Conservation (phyloP, 2,888 invertebrate species). For the Xylota segnis region DNA sequence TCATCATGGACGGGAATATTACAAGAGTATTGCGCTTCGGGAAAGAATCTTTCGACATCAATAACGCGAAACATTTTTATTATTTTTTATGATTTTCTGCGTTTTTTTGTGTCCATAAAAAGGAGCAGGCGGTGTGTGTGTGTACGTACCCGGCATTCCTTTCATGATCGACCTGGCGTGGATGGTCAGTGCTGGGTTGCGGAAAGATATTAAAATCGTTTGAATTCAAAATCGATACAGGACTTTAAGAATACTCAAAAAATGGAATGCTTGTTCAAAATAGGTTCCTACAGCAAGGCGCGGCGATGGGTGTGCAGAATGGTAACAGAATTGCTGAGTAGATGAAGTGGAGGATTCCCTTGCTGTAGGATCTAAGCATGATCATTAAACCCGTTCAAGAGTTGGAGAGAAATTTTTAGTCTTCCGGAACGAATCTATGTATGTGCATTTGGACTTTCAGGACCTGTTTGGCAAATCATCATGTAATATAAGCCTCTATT, state of each 20-base stretch:
- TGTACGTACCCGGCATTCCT: slow-evolving; percentile 26
- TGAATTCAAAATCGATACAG: slow-evolving; percentile 1
- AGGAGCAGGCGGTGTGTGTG: slow-evolving; percentile 14
- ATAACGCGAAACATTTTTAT: slow-evolving; percentile 73
- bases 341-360: no score
- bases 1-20: slow-evolving; percentile 56
- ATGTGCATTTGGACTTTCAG: no score
- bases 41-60: slow-evolving; percentile 66
- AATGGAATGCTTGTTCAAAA: background rate
- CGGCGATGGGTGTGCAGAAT: no score
- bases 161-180: slow-evolving; percentile 18
- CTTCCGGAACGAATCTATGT: no score
- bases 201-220: background rate
- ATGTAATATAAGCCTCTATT: no score
- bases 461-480: no score
- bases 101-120: slow-evolving; percentile 15
- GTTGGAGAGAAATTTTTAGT: no score
- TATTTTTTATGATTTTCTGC: slow-evolving; percentile 63
- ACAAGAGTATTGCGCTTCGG: slow-evolving; percentile 63
- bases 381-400: no score
- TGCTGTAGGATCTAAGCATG: no score
- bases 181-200: slow-evolving; percentile 4
- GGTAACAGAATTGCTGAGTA: no score
- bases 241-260: background rate
- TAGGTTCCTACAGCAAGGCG: no score